Percentiles rank a stretch among this genome's conserved stretches.
These are phyloP conservation scores for Meloe dianella DNA, from an alignment of 2,888 invertebrate species.

Conservation along the genomic window DNA sequence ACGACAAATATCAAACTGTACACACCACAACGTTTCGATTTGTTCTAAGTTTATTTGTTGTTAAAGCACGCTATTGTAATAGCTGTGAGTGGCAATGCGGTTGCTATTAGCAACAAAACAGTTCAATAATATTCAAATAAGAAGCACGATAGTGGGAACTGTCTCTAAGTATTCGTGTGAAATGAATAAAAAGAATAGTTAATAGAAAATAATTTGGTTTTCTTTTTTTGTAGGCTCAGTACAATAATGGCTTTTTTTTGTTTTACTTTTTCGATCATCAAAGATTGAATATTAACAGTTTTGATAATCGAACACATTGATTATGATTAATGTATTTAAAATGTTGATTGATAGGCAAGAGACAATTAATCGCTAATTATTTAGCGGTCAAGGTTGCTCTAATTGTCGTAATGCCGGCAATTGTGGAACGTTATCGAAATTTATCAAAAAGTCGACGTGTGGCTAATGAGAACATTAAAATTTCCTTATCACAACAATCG, in stretches of 20 bases:
- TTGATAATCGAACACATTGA: too few relatives aligned
- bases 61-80: conserved; percentile 9
- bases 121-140: conserved; percentile 38
- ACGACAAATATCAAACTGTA: neutral
- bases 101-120: conserved; percentile 28
- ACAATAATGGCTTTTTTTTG: too few relatives aligned
- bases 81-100: conserved; percentile 13
- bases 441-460: neutral
- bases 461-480: too few relatives aligned
- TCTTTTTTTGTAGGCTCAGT: too few relatives aligned
- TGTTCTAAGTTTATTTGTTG: neutral
- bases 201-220: too few relatives aligned
- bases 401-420: neutral
- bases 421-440: neutral
- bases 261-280: too few relatives aligned
- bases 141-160: conserved; percentile 8
- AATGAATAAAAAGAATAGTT: too few relatives aligned
- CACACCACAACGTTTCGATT: neutral
- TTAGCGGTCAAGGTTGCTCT: neutral
- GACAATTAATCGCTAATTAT: neutral
- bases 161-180: too few relatives aligned
- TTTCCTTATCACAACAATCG: too few relatives aligned
- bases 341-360: too few relatives aligned
- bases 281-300: too few relatives aligned
- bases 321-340: too few relatives aligned